phyloP scores from a whole-genome alignment of 2,888 invertebrate species.

The Apamea crenata region DNA sequence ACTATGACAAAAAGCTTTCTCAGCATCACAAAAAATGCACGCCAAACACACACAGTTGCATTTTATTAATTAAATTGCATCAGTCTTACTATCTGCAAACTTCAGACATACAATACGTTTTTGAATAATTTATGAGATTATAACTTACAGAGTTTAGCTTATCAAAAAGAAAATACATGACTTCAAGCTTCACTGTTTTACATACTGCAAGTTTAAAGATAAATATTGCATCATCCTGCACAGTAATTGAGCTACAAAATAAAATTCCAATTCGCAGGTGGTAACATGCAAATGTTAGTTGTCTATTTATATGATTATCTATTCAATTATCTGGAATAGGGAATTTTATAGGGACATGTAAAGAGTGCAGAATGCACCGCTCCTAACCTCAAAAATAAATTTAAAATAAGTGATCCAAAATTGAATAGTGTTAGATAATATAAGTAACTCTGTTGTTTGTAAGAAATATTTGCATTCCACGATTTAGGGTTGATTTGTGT shows the following conservation, averaged over 20 bases:
- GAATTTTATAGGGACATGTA: neutral
- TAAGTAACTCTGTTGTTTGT: constrained; percentile 1
- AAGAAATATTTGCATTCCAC: constrained; percentile 21
- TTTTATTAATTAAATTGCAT: neutral
- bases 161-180: neutral
- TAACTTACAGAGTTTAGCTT: neutral
- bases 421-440: constrained; percentile 2
- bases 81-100: neutral
- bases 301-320: neutral
- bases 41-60: neutral
- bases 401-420: constrained; percentile 27
- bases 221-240: constrained; percentile 55
- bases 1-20: neutral
- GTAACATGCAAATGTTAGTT: neutral
- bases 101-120: neutral
- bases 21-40: neutral
- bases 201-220: constrained; percentile 10
- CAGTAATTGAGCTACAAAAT: neutral
- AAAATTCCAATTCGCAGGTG: neutral
- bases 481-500: constrained; percentile 49
- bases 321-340: neutral
- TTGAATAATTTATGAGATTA: neutral
- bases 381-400: constrained; percentile 71
- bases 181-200: neutral
- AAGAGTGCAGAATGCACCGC: constrained; percentile 48